phyloP scores from a whole-genome alignment of 2,888 invertebrate species.

The Drosophila subsilvestris region DNA sequence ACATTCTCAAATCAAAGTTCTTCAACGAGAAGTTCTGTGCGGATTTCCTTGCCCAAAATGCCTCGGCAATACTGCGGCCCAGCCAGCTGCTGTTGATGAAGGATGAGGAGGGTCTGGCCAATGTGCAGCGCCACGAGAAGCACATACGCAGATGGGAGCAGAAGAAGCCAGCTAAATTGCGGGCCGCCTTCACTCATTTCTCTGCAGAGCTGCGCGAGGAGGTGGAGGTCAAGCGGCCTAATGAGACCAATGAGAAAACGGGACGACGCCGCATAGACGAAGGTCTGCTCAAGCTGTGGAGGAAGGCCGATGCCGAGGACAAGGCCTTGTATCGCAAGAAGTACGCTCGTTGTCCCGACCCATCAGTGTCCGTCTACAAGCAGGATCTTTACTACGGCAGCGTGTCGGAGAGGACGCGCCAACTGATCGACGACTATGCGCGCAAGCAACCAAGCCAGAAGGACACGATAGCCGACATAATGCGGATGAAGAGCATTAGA shows the following conservation, averaged over 20 bases:
- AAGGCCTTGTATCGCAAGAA: slow-evolving; percentile 85
- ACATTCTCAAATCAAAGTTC: slow-evolving; percentile 94
- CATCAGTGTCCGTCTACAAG: slow-evolving; percentile 88
- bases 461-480: slow-evolving; percentile 87
- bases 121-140: slow-evolving; percentile 86
- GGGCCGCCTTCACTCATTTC: slow-evolving; percentile 87
- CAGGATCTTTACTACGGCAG: slow-evolving; percentile 92
- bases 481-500: slow-evolving; percentile 91
- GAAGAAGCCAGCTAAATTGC: slow-evolving; percentile 84
- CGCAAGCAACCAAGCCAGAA: slow-evolving; percentile 84
- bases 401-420: slow-evolving; percentile 92
- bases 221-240: slow-evolving; percentile 84
- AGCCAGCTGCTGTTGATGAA: slow-evolving; percentile 86
- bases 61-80: slow-evolving; percentile 87
- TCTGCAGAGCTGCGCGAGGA: slow-evolving; percentile 85
- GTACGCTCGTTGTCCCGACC: slow-evolving; percentile 88
- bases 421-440: slow-evolving; percentile 87
- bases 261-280: slow-evolving; percentile 87
- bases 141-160: slow-evolving; percentile 87
- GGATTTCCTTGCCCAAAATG: slow-evolving; percentile 93
- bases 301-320: slow-evolving; percentile 86
- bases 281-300: slow-evolving; percentile 89
- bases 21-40: slow-evolving; percentile 89
- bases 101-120: slow-evolving; percentile 85
- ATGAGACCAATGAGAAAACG: slow-evolving; percentile 84